Percentiles rank a stretch among this genome's conserved stretches.
Evolutionary conservation across 2,113 vertebrate genomes (phyloP).

Genomic region (Pteropus alecto): DNA sequence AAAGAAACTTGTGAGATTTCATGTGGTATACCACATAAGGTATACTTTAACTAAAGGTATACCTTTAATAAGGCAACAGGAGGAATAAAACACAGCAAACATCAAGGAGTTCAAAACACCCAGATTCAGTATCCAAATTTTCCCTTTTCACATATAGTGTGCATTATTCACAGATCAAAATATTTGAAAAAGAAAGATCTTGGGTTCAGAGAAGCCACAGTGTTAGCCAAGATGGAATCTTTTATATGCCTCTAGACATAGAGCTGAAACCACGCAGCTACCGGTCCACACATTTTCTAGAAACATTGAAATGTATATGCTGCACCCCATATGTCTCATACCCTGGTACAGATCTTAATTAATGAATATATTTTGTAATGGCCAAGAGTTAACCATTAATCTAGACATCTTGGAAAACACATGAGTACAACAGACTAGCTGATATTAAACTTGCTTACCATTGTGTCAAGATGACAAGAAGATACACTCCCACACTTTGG

Average conservation of each 20-base stretch:
- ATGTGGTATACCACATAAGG: background rate
- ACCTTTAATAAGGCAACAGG: background rate
- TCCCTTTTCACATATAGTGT: background rate
- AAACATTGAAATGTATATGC: background rate
- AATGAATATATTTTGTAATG: background rate
- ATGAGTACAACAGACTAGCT: background rate
- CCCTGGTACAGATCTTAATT: background rate
- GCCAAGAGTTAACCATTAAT: background rate
- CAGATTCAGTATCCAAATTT: background rate
- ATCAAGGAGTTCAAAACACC: background rate
- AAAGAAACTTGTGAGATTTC: background rate
- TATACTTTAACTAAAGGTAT: no score
- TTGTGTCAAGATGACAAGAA: background rate
- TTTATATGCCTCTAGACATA: background rate
- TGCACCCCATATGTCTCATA: background rate
- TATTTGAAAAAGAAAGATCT: background rate
- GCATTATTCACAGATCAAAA: background rate
- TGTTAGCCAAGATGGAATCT: background rate
- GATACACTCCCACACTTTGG: background rate
- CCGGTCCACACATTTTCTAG: background rate
- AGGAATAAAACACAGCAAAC: background rate
- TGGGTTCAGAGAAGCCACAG: background rate
- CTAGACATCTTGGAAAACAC: background rate
- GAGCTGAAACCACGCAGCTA: background rate
- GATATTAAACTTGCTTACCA: background rate